These are phyloP conservation scores for Metalampra italica DNA, from an alignment of 2,888 invertebrate species.

Conservation along the genomic window DNA sequence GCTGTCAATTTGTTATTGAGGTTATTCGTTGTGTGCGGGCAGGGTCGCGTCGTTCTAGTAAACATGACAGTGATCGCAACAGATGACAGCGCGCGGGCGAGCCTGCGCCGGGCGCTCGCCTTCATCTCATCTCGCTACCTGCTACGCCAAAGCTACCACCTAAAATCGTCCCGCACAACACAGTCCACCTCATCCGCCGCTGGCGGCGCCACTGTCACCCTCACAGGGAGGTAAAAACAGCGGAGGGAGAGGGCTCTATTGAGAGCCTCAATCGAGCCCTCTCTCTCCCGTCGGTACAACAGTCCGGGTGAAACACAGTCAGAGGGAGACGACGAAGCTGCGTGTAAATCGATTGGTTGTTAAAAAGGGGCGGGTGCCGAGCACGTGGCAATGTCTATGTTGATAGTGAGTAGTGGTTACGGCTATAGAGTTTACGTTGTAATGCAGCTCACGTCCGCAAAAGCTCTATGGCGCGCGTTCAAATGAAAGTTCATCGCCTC, in stretches of 20 bases:
- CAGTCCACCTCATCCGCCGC: constrained; percentile 18
- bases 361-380: constrained; percentile 65
- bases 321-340: constrained; percentile 53
- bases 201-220: constrained; percentile 56
- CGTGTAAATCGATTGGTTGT: constrained; percentile 69
- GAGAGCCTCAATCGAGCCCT: constrained; percentile 34
- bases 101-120: constrained; percentile 61
- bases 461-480: constrained; percentile 38
- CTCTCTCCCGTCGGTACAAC: constrained; percentile 60
- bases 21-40: constrained; percentile 73
- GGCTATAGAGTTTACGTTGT: constrained; percentile 44
- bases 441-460: constrained; percentile 40
- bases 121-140: constrained; percentile 62
- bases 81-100: constrained; percentile 73
- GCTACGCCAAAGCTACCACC: constrained; percentile 1
- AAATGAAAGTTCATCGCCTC: constrained; percentile 30
- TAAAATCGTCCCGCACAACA: background rate
- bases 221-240: constrained; percentile 23
- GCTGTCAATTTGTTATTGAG: constrained; percentile 52
- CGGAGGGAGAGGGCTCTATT: too few relatives aligned
- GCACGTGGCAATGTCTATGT: constrained; percentile 64
- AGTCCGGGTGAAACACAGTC: constrained; percentile 29
- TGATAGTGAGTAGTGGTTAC: constrained; percentile 32
- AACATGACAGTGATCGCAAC: constrained; percentile 75
- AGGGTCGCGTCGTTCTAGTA: constrained; percentile 70